Evolutionary conservation across 2,888 invertebrate genomes (phyloP), one percentile per base, ranked within the genome.

Genomic region (Nomada lathburiana): DNA sequence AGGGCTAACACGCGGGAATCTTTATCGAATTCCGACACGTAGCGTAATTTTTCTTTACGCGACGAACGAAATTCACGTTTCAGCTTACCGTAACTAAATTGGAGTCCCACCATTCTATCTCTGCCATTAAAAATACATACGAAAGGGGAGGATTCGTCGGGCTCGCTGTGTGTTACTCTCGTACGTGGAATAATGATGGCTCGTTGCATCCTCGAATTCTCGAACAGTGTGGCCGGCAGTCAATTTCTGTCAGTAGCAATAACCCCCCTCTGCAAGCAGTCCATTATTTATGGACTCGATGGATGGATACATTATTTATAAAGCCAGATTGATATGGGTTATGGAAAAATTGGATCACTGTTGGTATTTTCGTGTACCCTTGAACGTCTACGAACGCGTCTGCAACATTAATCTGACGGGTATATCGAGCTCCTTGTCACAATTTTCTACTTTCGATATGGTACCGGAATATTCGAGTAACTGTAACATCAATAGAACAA

Each of bases 211-310:
- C 47, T 65, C 72, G 59, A 80, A 74, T 74, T 60, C 65, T 23
- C 42, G 23, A 52, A 59, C 20, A 4, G n/a, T 68, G 64, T 50
- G 47, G 18, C 42, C 36, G 68, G 52, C 74, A 65, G 80, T 70
- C 80, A 70, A 73, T 80, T 81, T 69, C 73, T 74, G 71, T 75
- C 67, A 26, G 57, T 60, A 29, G 71, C 64, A 77, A 72, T 76
- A 71, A 62, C 50, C 44, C 44, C 50, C 23, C 36, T 50, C 36
- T 50, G 73, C 55, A 68, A 65, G 52, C 47, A 67, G 76, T 86
- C 78, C 83, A 86, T 86, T 86, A 86, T 86, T 86, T 86, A 86
- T 86, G 76, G 78, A 76, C 64, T 68, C 36, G 52, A 60, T 69
- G 75, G 60, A 77, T 69, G 70, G 63, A 67, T 86, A 67, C 81